These are phyloP conservation scores for Microcebus ravelobensis DNA, from an alignment of 2,113 vertebrate species.

Conservation along the genomic window DNA sequence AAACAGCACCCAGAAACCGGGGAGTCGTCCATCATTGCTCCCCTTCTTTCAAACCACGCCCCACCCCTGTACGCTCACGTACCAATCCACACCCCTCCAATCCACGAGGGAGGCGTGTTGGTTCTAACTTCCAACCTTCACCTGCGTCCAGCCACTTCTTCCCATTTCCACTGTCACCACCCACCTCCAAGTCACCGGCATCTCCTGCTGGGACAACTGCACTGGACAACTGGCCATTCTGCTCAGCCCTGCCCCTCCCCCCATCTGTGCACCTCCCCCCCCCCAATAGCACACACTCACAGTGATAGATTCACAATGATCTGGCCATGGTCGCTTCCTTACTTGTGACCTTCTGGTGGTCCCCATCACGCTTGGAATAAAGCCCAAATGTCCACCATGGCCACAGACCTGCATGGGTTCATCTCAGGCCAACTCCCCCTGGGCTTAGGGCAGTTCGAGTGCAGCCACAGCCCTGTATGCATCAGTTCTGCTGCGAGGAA, in stretches of 20 bases:
- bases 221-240: rapidly evolving
- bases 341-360: background rate
- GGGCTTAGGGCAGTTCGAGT: background rate
- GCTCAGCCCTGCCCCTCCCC: rapidly evolving
- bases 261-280: background rate
- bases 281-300: background rate
- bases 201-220: background rate
- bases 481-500: no score
- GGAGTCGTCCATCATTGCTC: rapidly evolving
- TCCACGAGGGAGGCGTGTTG: background rate
- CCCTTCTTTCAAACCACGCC: background rate
- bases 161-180: background rate
- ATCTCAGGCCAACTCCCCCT: background rate
- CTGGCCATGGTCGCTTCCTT: background rate
- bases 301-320: background rate
- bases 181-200: background rate
- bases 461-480: no score
- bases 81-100: no score
- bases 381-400: no score
- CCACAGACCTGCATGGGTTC: background rate
- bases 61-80: no score
- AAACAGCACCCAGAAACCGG: background rate
- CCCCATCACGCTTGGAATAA: background rate
- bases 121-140: background rate
- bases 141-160: background rate